Conservation (phyloP, 2,888 invertebrate genomes). For the Panzeria rudis region DNA sequence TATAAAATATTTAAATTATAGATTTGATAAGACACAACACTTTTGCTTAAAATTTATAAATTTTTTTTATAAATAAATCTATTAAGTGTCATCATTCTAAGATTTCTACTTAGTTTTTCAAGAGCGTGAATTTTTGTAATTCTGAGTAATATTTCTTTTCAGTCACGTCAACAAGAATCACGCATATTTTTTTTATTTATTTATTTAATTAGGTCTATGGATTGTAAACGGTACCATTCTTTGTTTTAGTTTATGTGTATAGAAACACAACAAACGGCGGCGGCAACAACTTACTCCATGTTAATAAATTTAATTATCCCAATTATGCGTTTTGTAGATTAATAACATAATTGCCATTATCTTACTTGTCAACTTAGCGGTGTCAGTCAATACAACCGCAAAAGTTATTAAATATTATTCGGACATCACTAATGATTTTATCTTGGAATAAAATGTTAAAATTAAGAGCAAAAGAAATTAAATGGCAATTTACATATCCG, state of each 20-base stretch:
- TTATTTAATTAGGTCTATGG: too few species aligned
- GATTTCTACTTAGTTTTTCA: too few species aligned
- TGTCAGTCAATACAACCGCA: background rate
- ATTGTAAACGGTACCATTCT: too few species aligned
- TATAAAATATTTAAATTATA: background rate
- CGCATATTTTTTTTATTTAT: too few species aligned
- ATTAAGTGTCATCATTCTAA: too few species aligned
- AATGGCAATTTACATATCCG: slow-evolving; percentile 35
- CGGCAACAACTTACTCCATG: background rate
- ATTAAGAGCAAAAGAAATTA: background rate
- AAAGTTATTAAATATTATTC: slow-evolving; percentile 1
- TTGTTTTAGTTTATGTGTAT: too few species aligned
- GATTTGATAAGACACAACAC: background rate
- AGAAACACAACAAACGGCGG: background rate
- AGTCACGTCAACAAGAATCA: too few species aligned
- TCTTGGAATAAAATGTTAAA: background rate
- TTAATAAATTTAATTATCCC: background rate
- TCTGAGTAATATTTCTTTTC: too few species aligned
- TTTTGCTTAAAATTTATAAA: background rate
- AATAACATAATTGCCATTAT: background rate
- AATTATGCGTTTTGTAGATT: background rate
- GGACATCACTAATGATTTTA: slow-evolving; percentile 1
- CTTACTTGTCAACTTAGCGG: slow-evolving; percentile 7
- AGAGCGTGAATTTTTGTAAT: too few species aligned
- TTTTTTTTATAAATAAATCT: background rate